A percentile compares a stretch with the other conserved stretches of the same genome.
phyloP scores from a whole-genome alignment of 2,888 invertebrate genomes.

The Noctua comes region DNA sequence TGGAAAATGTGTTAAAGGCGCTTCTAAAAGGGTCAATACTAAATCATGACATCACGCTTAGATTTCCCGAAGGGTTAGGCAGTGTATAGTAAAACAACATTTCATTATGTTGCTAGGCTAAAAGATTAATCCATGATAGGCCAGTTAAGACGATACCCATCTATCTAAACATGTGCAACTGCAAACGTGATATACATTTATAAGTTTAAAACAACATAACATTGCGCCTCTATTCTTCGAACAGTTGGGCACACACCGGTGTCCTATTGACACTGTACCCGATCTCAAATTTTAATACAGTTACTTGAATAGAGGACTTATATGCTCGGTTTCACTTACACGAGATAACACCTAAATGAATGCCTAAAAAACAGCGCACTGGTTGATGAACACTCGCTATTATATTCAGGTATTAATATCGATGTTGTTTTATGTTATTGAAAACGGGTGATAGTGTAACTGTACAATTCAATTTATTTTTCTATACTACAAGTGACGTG shows the following conservation, averaged over 20 bases:
- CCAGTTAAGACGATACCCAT: background rate
- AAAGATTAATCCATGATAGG: background rate
- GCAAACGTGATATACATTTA: background rate
- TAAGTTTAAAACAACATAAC: background rate
- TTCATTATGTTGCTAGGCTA: background rate
- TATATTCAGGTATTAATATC: background rate
- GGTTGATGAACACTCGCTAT: background rate
- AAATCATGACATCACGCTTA: no score
- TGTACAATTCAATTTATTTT: background rate
- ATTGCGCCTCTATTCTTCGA: background rate
- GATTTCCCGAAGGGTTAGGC: background rate
- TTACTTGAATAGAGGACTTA: no score
- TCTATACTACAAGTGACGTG: background rate
- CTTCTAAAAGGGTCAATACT: background rate
- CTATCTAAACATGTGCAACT: background rate
- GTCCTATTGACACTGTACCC: background rate
- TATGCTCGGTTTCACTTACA: background rate
- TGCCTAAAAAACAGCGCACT: background rate
- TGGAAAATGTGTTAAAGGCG: background rate
- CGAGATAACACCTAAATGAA: background rate
- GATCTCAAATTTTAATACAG: background rate
- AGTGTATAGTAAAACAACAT: background rate
- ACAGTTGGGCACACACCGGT: background rate
- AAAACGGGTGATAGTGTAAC: background rate
- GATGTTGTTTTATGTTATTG: background rate